Evolutionary conservation across 1,140 invertebrate genomes (phyloP), one percentile per base, ranked within the genome.

Genomic region (Drosophila gunungcola): DNA sequence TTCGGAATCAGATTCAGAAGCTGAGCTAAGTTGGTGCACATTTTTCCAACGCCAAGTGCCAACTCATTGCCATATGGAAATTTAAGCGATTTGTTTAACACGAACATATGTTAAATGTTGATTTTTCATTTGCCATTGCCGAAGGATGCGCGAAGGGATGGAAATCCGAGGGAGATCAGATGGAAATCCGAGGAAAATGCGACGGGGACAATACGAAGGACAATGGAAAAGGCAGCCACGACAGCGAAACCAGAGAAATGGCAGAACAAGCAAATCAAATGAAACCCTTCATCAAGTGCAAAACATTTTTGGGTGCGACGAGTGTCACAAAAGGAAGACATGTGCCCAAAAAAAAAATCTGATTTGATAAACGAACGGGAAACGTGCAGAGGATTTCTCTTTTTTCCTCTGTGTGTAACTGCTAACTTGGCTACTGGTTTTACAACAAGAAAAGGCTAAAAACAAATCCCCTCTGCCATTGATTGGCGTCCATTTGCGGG

Each of bases 221-320:
- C 46, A 60, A 51, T 64, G 64, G 39, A 25, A 13, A 12, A 45
- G 48, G 41, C 81, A 63, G 56, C 41, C 53, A 60, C 61, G 76
- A 84, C 75, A 63, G 82, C 55, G 83, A 88, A 86, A 82, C 82
- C 83, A 79, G 83, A 88, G 80, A 88, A 86, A 86, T 79, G 82
- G 70, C 83, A 88, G 73, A 64, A 64, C 75, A 78, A 82, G 74
- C 83, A 86, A 86, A 86, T 83, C 79, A 88, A 86, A 83, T 88
- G 83, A 86, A 86, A 86, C 82, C 82, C 82, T 88, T 88, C 83
- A 88, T 83, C 65, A 82, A 76, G 60, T 85, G 45, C 63, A 84
- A 75, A 84, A 86, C 82, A 81, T 82, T 86, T 86, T 85, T 63
- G 64, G 70, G 63, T 63, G 54, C 63, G 68, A 73, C 60, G 53